Conservation (phyloP, 2,797 vertebrate species). For the Rousettus madagascariensis region DNA sequence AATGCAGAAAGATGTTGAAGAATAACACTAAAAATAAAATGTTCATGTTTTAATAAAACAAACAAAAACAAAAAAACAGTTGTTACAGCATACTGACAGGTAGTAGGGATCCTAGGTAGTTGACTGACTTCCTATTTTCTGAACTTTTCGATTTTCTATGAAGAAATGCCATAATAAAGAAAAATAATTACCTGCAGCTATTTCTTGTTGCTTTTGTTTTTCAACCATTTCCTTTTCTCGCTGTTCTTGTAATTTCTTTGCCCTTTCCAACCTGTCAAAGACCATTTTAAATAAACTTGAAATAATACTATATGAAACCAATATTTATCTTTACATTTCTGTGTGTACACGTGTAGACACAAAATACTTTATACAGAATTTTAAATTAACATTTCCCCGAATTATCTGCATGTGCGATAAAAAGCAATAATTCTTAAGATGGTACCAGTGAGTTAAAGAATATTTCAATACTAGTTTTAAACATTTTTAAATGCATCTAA, state of each 20-base stretch:
- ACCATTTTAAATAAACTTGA: slow-evolving; percentile 46
- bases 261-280: slow-evolving; percentile 93
- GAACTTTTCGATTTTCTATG: not conserved
- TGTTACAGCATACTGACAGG: not conserved
- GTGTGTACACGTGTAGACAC: not conserved
- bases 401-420: not conserved
- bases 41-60: not conserved
- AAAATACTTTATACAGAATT: not conserved
- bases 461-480: not conserved
- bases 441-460: not conserved
- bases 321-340: not conserved
- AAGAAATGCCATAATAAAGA: not conserved
- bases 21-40: not conserved
- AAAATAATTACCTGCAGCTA: slow-evolving; percentile 88
- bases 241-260: slow-evolving; percentile 98
- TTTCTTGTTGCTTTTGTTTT: slow-evolving; percentile 96
- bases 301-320: slow-evolving; percentile 8
- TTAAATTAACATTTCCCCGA: not conserved
- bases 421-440: not conserved
- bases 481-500: not conserved
- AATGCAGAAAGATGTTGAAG: not conserved
- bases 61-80: no score
- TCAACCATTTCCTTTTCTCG: slow-evolving; percentile 97
- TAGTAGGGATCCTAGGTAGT: fast-evolving
- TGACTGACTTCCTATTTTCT: not conserved